Evolutionary conservation across 2,797 vertebrate species (phyloP).

Genomic region (Siniperca scherzeri): DNA sequence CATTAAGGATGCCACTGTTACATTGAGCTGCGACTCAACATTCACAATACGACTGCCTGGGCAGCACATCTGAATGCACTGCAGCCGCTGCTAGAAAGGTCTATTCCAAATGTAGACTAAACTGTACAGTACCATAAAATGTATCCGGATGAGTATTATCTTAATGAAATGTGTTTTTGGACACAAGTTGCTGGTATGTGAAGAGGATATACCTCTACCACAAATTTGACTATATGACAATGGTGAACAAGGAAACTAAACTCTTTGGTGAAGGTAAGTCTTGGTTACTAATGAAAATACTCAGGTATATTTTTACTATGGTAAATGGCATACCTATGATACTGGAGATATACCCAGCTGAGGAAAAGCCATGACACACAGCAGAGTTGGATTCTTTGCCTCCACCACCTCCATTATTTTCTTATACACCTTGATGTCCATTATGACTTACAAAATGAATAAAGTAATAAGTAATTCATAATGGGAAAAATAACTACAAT

Average conservation of each 20-base stretch:
- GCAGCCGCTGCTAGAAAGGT: constrained; percentile 1
- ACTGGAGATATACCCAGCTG: neutral
- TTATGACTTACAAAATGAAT: neutral
- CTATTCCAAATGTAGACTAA: neutral
- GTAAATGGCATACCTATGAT: no score
- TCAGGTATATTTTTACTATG: no score
- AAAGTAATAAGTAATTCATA: neutral
- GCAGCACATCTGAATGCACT: neutral
- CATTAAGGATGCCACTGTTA: neutral
- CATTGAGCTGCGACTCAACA: neutral
- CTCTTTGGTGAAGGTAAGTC: neutral
- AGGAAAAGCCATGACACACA: no score
- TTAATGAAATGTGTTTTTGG: neutral
- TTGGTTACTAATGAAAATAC: no score
- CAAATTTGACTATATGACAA: neutral
- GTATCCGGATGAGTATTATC: neutral
- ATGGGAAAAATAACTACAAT: neutral
- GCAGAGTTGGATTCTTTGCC: neutral
- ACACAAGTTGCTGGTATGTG: neutral
- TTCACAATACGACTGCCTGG: neutral
- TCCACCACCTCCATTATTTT: no score
- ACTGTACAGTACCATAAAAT: neutral
- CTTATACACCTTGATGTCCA: neutral
- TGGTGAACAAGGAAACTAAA: neutral
- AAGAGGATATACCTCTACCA: neutral